Base-by-base conservation (phyloP, 2,797 vertebrate species). In the Ataeniobius toweri region DNA sequence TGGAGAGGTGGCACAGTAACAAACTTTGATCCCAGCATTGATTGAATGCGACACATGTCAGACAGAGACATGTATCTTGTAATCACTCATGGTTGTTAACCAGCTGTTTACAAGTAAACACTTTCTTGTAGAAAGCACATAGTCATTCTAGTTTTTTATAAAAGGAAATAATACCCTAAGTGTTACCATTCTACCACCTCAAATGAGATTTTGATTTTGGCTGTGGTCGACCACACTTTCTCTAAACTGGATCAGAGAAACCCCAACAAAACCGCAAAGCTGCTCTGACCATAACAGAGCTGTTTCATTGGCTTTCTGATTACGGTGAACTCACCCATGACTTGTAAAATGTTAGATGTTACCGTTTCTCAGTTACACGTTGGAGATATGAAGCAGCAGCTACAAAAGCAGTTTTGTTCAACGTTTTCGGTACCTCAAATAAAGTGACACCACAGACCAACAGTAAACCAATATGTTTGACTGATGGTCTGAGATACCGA, bases 1-100 rank as follows among this genome's bases (percentile, higher is more conserved):
- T 68, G 77, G 31, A 87, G 58, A 81, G 84, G 84, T 77, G 86
- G 85, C 81, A 85, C 58, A 61, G 78, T 84, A 56, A 36, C 36
- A 58, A 89, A 89, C 90, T 85, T 89, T 92, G 79, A 88, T 91
- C 86, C 82, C 86, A 88, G 91, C 78, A 75, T 80, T 85, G 87
- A 89, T 85, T 83, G 65, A 70, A 70, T 16, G 1, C 13, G 86
- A 87, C 51, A 70, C 63, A 82, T 70, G 75, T 75, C 31, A 76
- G 73, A 58, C 69, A 41, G 44, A 44, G 72, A 82, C 44, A 61
- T 9, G 71, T 5, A 36, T 71, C 56, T 77, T 79, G 67, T 80
- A 80, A 88, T 86, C 83, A 81, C 51, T 79, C 14, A n/a, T 73
- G 53, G 73, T 69, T 68, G 22, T 69, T 68, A 65, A 31, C 51